Conservation (phyloP, 2,888 invertebrate species). For the Drosophila melanosoma region DNA sequence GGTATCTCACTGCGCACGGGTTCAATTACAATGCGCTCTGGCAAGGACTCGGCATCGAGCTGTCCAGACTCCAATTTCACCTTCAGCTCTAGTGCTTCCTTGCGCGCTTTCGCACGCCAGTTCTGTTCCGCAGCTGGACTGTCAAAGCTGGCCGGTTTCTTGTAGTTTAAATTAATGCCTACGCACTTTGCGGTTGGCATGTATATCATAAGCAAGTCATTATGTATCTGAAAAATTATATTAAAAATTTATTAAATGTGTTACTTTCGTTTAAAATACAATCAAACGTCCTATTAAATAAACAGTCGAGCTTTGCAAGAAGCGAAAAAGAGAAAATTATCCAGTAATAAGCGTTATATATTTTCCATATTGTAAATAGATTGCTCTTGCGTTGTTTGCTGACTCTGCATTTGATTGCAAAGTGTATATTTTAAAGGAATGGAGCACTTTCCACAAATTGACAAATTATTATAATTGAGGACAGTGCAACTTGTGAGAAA, state of each 20-base stretch:
- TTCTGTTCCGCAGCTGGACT: slow-evolving; percentile 87
- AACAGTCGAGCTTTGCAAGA: neutral
- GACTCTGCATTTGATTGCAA: neutral
- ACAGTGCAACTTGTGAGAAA: neutral
- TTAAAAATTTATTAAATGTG: neutral
- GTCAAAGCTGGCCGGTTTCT: slow-evolving; percentile 87
- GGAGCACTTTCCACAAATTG: neutral
- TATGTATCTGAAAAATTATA: slow-evolving; percentile 52
- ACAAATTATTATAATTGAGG: neutral
- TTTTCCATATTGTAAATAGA: neutral
- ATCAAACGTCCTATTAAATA: neutral
- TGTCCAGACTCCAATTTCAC: slow-evolving; percentile 87
- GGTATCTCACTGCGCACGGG: slow-evolving; percentile 83
- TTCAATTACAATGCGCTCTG: slow-evolving; percentile 87
- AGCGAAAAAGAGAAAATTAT: neutral
- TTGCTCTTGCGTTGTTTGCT: neutral
- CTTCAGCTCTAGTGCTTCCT: slow-evolving; percentile 88
- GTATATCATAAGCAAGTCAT: slow-evolving; percentile 87
- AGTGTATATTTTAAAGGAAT: neutral
- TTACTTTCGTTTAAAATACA: neutral
- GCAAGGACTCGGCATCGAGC: slow-evolving; percentile 87
- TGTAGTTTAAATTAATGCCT: slow-evolving; percentile 89
- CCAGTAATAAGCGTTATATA: neutral
- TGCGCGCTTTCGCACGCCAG: slow-evolving; percentile 89
- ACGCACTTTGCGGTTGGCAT: slow-evolving; percentile 88